phyloP scores from a whole-genome alignment of 2,113 vertebrate species.

The Atlantisia rogersi region DNA sequence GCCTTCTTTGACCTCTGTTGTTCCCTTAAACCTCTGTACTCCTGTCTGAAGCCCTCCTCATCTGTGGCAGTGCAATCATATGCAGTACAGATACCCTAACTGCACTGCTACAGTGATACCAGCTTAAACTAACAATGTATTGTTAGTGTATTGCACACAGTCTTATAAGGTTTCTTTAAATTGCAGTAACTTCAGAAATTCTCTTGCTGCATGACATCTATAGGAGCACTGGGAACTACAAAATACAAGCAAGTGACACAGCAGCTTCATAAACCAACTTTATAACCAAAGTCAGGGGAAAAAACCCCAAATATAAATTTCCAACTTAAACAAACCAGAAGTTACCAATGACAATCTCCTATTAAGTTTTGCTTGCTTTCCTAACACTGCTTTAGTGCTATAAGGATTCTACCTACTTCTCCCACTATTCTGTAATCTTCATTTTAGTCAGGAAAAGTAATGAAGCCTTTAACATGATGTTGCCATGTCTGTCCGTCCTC shows the following conservation, averaged over 20 bases:
- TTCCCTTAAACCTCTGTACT: background rate
- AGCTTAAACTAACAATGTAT: background rate
- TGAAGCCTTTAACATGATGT: background rate
- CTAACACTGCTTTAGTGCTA: background rate
- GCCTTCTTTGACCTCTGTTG: background rate
- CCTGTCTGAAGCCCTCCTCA: background rate
- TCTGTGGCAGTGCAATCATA: background rate
- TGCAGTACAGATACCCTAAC: background rate
- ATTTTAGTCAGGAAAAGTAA: background rate
- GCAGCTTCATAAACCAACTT: background rate
- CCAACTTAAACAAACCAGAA: background rate
- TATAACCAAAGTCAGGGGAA: no score
- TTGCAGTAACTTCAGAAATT: background rate
- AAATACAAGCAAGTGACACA: background rate
- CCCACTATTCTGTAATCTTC: background rate
- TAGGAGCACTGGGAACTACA: background rate
- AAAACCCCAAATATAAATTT: no score
- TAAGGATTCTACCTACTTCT: background rate
- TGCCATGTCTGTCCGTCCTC: no score
- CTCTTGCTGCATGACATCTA: background rate
- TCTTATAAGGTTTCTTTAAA: background rate
- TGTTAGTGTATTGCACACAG: background rate
- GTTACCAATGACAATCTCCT: background rate
- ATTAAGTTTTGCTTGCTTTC: background rate
- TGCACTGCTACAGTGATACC: background rate